Conservation (phyloP, 1,140 invertebrate genomes). For the Phenacoccus solenopsis region DNA sequence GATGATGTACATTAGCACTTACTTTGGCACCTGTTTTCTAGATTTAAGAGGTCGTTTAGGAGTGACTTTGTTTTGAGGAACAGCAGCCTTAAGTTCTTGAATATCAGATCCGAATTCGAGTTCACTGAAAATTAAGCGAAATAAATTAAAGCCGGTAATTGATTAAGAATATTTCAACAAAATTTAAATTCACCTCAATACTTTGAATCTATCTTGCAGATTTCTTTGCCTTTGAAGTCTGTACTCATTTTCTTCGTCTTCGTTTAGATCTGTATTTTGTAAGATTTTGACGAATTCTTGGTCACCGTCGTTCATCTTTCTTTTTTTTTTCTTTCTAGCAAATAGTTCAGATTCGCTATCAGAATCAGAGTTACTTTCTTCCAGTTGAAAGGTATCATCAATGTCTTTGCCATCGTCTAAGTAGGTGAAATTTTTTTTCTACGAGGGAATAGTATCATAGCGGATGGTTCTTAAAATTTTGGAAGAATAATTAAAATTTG, state of each 20-base stretch:
- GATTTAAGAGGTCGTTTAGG: too few species aligned
- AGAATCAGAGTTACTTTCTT: not conserved
- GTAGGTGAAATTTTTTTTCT: too few species aligned
- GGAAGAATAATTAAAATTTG: too few species aligned
- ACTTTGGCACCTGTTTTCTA: too few species aligned
- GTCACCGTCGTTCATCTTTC: not conserved
- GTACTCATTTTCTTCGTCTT: conserved; percentile 4
- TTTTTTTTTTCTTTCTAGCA: not conserved
- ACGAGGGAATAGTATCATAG: too few species aligned
- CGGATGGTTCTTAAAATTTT: too few species aligned
- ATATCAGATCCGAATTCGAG: not conserved
- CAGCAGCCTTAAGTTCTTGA: not conserved
- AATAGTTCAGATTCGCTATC: not conserved
- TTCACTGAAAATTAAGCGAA: not conserved
- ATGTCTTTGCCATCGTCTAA: too few species aligned
- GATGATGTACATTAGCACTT: too few species aligned
- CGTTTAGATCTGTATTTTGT: not conserved
- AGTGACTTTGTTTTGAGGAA: not conserved
- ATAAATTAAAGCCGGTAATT: not conserved
- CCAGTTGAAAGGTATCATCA: too few species aligned
- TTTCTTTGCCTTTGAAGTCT: not conserved
- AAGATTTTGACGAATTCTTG: not conserved
- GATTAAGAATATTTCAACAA: not conserved
- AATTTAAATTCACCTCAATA: not conserved
- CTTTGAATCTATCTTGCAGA: not conserved